A percentile compares a stretch with the other conserved stretches of the same genome.
Evolutionary conservation across 2,888 invertebrate species (phyloP).

Genomic region (Pammene fasciana): DNA sequence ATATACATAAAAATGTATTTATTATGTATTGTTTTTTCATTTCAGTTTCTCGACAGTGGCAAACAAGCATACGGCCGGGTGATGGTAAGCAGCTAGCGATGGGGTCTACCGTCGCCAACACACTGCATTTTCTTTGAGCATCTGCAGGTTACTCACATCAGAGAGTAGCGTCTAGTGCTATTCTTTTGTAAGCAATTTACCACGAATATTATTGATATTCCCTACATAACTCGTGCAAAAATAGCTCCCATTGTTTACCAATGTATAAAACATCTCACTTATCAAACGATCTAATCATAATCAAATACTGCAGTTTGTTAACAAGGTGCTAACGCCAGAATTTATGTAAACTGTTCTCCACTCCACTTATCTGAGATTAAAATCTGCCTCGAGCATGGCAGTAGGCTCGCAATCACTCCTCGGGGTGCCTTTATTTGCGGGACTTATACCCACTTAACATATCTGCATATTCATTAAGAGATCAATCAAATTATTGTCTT

Average conservation of each 20-base stretch:
- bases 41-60: too few species aligned
- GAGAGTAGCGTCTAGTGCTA: too few species aligned
- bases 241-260: constrained; percentile 3
- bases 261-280: constrained; percentile 52
- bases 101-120: too few species aligned
- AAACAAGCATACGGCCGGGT: too few species aligned
- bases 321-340: constrained; percentile 81
- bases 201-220: background rate
- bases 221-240: background rate
- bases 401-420: constrained; percentile 78
- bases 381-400: constrained; percentile 70
- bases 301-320: constrained; percentile 80
- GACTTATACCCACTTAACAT: constrained; percentile 76
- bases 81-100: too few species aligned
- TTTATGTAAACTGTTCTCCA: constrained; percentile 81
- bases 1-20: too few species aligned
- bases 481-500: constrained; percentile 78
- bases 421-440: constrained; percentile 75
- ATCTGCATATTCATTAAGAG: constrained; percentile 82
- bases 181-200: background rate
- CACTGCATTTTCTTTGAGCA: too few species aligned
- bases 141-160: too few species aligned
- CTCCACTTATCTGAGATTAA: constrained; percentile 81
- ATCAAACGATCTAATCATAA: constrained; percentile 74
- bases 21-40: too few species aligned